These are phyloP conservation scores for Molorchus minor DNA, from an alignment of 2,888 invertebrate genomes.

Conservation along the genomic window DNA sequence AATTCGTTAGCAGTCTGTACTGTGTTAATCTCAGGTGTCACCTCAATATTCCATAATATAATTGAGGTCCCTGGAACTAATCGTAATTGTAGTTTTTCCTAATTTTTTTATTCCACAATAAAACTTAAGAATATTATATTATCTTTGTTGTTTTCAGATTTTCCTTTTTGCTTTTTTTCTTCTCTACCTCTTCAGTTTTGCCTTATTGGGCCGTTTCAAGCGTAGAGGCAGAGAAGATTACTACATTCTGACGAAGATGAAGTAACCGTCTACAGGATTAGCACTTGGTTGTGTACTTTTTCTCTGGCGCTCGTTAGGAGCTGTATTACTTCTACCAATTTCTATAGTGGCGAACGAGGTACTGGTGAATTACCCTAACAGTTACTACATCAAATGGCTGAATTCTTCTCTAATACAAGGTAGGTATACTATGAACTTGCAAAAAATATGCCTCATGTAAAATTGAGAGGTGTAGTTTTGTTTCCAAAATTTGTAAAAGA, in stretches of 20 bases:
- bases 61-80: too few species aligned
- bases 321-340: conserved; percentile 92
- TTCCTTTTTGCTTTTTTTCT: conserved; percentile 89
- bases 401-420: conserved; percentile 98
- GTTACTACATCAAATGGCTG: conserved; percentile 98
- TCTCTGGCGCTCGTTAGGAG: conserved; percentile 92
- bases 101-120: too few species aligned
- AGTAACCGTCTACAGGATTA: conserved; percentile 74
- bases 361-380: conserved; percentile 89
- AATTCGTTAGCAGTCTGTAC: too few species aligned
- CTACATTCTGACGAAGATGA: conserved; percentile 90
- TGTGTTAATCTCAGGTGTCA: too few species aligned
- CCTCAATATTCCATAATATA: too few species aligned
- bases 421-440: too few species aligned
- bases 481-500: too few species aligned
- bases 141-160: conserved; percentile 80
- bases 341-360: conserved; percentile 99
- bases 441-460: too few species aligned
- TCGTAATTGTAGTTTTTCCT: too few species aligned
- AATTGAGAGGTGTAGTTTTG: too few species aligned
- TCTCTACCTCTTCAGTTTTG: conserved; percentile 86
- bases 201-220: conserved; percentile 81
- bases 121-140: too few species aligned
- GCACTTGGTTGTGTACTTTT: conserved; percentile 94
- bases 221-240: conserved; percentile 86